Base-by-base conservation (phyloP, 2,888 invertebrate species). In the Dryadula phaetusa region DNA sequence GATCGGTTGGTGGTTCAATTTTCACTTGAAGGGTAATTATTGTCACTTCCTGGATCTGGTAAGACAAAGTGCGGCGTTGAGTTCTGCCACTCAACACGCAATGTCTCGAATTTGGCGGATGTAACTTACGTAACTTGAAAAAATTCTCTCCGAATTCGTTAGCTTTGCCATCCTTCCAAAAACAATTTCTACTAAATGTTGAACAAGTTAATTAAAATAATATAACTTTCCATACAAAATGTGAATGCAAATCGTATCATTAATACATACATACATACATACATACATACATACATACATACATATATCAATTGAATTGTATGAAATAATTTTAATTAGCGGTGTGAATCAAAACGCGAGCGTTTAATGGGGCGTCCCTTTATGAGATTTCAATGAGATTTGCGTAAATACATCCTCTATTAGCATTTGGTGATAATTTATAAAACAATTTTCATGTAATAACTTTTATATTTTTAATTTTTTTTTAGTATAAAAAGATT, bases 241-340 rank as follows among this genome's bases (percentile, higher is more conserved):
- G 22, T 16, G 8, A 22, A 22, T 40, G 56, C n/a, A 56, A 25
- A 25, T n/a, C 10, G 22, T n/a, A 20, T n/a, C 54, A 56, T 56
- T 40, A 56, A 37, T 37, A 40, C 37, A 37, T 14, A 22, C n/a
- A 22, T 47, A 47, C 14, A 46, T n/a, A n/a, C n/a, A n/a, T n/a
- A 40, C n/a, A n/a, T 1, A 16, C 16, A 52, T 52, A 32, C 12
- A 52, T 52, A n/a, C n/a, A n/a, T n/a, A 40, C n/a, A n/a, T 1
- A 16, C 16, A 52, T 52, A 32, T 16, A 52, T 52, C 16, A 52
- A 52, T 4, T 5, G 16, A 40, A 56, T 20, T 56, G 56, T 40
- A 56, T 40, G 25, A 37, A 56, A 56, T 56, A 56, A 56, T 56
- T 56, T 40, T 56, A 56, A 56, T 56, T 56, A 56, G 40, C 56